Evolutionary conservation across 2,113 vertebrate species (phyloP), one percentile per base, ranked within the genome.

Genomic region (Urocitellus parryii): DNA sequence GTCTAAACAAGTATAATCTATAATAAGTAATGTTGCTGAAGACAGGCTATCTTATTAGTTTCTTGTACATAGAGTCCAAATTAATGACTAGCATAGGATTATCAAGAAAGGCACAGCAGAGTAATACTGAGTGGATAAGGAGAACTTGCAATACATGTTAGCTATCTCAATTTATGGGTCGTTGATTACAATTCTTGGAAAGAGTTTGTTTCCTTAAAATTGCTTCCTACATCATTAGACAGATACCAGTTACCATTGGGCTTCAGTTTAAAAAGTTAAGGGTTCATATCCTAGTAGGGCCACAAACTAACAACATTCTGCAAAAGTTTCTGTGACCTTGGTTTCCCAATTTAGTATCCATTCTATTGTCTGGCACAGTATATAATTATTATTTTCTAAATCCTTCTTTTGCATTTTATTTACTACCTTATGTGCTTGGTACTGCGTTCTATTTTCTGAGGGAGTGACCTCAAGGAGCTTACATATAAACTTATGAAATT

Each of bases 11-110:
- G 18, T 24, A 20, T 27, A 82, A 78, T 82, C 24, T 79, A 45
- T 93, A 95, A 87, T 51, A 90, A 27, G 74, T 2, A 81, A 90
- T 51, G 39, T 32, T 78, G 20, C 63, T 77, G 39, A 96, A 77
- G 20, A n/a, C 24, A 70, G 42, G 2, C 20, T 79, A 42, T 53
- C 48, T 78, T 87, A 82, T 58, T 63, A 86, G n/a, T 63, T 90
- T 86, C 79, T 84, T 72, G 22, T 87, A 76, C 9, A 58, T 42
- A 81, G n/a, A 58, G 9, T 87, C 37, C 27, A 90, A 82, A 82
- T 29, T 65, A 90, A 90, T 86, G 42, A 58, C 7, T 8, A 82
- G 24, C 32, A 81, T 37, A 82, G 9, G 12, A 14, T 88, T 73
- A 67, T 2, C 53, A 77, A 86, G 51, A 81, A 90, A 86, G 32